Evolutionary conservation across 2,888 invertebrate species (phyloP), one percentile per base, ranked within the genome.

Genomic region (Agrochola macilenta): DNA sequence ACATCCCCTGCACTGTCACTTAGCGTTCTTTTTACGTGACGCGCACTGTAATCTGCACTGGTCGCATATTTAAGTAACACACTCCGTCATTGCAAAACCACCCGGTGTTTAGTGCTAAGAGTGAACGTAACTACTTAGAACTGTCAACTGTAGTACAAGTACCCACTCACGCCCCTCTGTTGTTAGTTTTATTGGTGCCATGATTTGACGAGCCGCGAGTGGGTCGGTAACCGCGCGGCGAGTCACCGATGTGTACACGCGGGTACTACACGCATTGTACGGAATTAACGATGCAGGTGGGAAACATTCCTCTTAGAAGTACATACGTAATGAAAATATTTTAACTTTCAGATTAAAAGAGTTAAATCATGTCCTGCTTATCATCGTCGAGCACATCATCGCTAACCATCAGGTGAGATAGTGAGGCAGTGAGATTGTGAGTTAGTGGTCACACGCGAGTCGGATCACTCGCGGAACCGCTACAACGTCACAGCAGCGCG

Each of bases 121-220:
- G 69, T 17, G 20, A 0, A 12, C 54, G 20, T 30, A 4, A 26
- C 35, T 43, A 23, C 26, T 2, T 11, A 20, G 39, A 39, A 11
- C 46, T 26, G 35, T 49, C 43, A 43, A 14, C 57, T 11, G 46
- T 12, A 43, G 17, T 14, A 30, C 63, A 23, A 63, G 20, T 35
- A 39, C 39, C n/a, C 30, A 30, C 69, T 57, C 54, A 35, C 30
- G 20, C 58, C 65, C 52, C n/a, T 65, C 43, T 23, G 52, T n/a
- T 39, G 65, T 54, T 82, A 54, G 49, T 60, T 60, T 82, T 46
- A 66, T 66, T 14, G 49, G n/a, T 14, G 23, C 39, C 39, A 60
- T 49, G 61, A 69, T 64, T 63, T 58, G 78, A 49, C 39, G 65
- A 76, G 69, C 49, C 54, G 30, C 49, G 30, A 43, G n/a, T 35